Evolutionary conservation across 2,888 invertebrate species (phyloP), one percentile per base, ranked within the genome.

Genomic region (Patella ulyssiponensis): DNA sequence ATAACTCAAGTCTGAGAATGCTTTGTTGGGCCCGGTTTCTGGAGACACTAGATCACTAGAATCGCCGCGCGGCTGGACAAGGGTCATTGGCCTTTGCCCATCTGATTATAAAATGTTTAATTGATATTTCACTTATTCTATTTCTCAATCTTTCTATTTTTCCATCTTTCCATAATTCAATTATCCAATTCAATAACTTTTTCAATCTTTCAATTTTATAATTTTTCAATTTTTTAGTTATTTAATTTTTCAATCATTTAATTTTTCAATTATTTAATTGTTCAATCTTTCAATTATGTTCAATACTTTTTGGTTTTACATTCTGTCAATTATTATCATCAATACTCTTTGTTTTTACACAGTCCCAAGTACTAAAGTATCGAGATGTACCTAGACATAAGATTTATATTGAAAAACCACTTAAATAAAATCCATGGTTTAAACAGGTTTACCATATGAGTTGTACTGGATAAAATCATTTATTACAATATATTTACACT

Each of bases 101-200:
- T 51, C 52, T 70, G 0, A 27, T 20, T 44, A 17, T 72, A 15
- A n/a, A 15, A 11, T 52, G 33, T 33, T 51, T 52, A 51, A 14
- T 72, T 52, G 12, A 14, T 72, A 15, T 51, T 17, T 72, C 4
- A n/a, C 52, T 51, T 53, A 14, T 20, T 72, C 72, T 33, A 1
- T 72, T 53, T 33, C 4, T 72, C 72, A 51, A 14, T 72, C 72
- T 51, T n/a, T 72, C 72, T 51, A 44, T 72, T 14, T 17, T 52
- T 72, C 72, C 5, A 15, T 20, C 72, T 72, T 72, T n/a, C 20
- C 0, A 51, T 52, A 7, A 33, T 71, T 52, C 51, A 33, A n/a
- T 52, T 72, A 14, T 72, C 20, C 52, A 44, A 51, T 17, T 33
- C 72, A 51, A 20, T 72, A 44, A 15, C 20, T 33, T 53, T 52